A percentile compares a stretch with the other conserved stretches of the same genome.
phyloP scores from a whole-genome alignment of 2,888 invertebrate genomes.

The Gibbula magus region DNA sequence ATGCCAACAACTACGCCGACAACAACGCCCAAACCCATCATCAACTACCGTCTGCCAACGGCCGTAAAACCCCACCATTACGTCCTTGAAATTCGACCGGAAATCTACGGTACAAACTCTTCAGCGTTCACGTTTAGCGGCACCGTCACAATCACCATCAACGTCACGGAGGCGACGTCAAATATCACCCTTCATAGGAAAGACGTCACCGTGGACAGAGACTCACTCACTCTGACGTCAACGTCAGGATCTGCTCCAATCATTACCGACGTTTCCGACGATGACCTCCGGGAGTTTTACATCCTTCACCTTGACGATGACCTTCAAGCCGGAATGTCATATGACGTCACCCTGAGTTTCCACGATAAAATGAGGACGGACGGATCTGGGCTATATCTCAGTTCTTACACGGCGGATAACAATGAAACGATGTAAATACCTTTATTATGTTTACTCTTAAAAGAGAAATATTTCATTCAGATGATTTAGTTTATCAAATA shows the following conservation, averaged over 20 bases:
- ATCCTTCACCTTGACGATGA: constrained; percentile 80
- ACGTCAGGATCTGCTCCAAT: not conserved
- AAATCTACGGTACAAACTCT: constrained; percentile 54
- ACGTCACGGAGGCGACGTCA: constrained; percentile 74
- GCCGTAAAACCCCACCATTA: constrained; percentile 54
- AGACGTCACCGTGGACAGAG: not conserved
- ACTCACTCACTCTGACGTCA: not conserved
- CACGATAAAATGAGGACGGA: constrained; percentile 81
- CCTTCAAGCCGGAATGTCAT: constrained; percentile 80
- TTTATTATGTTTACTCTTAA: too few relatives aligned
- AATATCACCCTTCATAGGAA: constrained; percentile 83
- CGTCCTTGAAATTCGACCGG: constrained; percentile 55
- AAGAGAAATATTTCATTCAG: too few relatives aligned
- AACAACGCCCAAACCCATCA: not conserved
- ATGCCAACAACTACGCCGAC: not conserved
- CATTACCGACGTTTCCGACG: not conserved
- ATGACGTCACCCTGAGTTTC: constrained; percentile 83
- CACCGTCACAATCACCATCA: constrained; percentile 42
- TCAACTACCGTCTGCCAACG: constrained; percentile 48
- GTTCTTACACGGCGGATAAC: constrained; percentile 37
- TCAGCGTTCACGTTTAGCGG: constrained; percentile 50
- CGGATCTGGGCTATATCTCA: constrained; percentile 51
- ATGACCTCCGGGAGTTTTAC: constrained; percentile 44
- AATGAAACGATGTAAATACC: constrained; percentile 53
- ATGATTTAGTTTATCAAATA: too few relatives aligned